These are phyloP conservation scores for Agonopterix alstromeriana DNA, from an alignment of 2,888 invertebrate genomes.

Conservation along the genomic window DNA sequence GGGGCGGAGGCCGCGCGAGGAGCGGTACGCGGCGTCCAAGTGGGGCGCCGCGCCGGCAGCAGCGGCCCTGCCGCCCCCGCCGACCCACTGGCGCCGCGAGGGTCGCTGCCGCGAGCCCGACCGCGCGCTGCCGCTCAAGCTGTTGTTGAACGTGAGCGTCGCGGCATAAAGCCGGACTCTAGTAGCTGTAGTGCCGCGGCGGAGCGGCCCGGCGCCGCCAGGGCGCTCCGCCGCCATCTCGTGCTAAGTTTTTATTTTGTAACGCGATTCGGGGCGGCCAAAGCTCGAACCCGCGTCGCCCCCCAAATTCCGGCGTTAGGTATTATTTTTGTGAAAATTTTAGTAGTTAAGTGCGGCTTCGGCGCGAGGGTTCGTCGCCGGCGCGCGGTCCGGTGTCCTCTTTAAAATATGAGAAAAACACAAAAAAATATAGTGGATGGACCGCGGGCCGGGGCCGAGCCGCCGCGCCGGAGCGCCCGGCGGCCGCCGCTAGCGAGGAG, in stretches of 20 bases:
- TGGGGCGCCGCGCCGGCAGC: slow-evolving; percentile 90
- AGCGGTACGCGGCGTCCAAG: slow-evolving; percentile 83
- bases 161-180: slow-evolving; percentile 39
- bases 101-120: slow-evolving; percentile 69
- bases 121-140: slow-evolving; percentile 78
- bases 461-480: slow-evolving; percentile 11
- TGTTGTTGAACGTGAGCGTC: slow-evolving; percentile 77
- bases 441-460: slow-evolving; percentile 9
- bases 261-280: slow-evolving; percentile 46
- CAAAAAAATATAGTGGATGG: slow-evolving; percentile 1
- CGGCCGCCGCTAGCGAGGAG: slow-evolving; percentile 12
- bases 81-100: slow-evolving; percentile 83
- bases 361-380: slow-evolving; percentile 16
- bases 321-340: slow-evolving; percentile 76
- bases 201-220: slow-evolving; percentile 34
- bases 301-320: slow-evolving; percentile 72
- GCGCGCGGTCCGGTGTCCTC: slow-evolving; percentile 18
- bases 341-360: slow-evolving; percentile 64
- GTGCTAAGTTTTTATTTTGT: slow-evolving; percentile 69
- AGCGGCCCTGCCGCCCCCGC: slow-evolving; percentile 86
- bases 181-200: slow-evolving; percentile 51
- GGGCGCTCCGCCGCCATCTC: slow-evolving; percentile 42
- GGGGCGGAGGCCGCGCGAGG: slow-evolving; percentile 35
- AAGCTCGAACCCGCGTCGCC: slow-evolving; percentile 59
- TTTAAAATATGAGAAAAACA: slow-evolving; percentile 2